phyloP scores from a whole-genome alignment of 1,140 invertebrate species.

The Oppia nitens region DNA sequence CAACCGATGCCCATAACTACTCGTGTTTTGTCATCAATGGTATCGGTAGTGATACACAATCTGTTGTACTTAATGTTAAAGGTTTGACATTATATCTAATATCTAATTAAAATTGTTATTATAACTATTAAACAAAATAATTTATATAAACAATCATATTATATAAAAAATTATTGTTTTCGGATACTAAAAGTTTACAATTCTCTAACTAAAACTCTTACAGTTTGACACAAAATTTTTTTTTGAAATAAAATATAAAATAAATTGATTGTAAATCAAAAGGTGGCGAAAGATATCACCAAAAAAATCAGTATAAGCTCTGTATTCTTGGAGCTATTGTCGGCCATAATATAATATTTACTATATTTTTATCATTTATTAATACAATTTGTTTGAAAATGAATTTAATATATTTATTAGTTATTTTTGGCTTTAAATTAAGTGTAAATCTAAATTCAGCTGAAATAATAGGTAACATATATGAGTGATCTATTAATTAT shows the following conservation, averaged over 20 bases:
- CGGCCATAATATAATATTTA: no score
- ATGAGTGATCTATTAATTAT: no score
- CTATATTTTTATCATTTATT: no score
- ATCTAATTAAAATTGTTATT: conserved; percentile 18
- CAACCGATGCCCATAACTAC: conserved; percentile 5
- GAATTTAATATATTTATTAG: no score
- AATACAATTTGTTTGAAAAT: no score
- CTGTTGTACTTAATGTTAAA: conserved; percentile 7
- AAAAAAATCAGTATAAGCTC: no score
- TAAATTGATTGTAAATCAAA: neutral
- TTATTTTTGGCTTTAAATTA: no score
- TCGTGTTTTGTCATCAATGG: conserved; percentile 2
- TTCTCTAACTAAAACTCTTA: conserved; percentile 65
- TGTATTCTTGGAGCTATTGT: no score
- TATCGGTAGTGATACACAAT: conserved; percentile 1
- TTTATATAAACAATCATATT: conserved; percentile 67
- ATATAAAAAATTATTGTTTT: conserved; percentile 64
- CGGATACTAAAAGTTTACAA: conserved; percentile 64
- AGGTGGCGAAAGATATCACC: no score
- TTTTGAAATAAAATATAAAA: neutral
- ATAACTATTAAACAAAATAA: conserved; percentile 64
- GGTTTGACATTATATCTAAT: conserved; percentile 1
- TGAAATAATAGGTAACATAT: no score
- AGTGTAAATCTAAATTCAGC: no score
- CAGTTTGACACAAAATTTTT: conserved; percentile 43